These are phyloP conservation scores for Notospermus geniculatus DNA, from an alignment of 1,140 invertebrate species.

Conservation along the genomic window DNA sequence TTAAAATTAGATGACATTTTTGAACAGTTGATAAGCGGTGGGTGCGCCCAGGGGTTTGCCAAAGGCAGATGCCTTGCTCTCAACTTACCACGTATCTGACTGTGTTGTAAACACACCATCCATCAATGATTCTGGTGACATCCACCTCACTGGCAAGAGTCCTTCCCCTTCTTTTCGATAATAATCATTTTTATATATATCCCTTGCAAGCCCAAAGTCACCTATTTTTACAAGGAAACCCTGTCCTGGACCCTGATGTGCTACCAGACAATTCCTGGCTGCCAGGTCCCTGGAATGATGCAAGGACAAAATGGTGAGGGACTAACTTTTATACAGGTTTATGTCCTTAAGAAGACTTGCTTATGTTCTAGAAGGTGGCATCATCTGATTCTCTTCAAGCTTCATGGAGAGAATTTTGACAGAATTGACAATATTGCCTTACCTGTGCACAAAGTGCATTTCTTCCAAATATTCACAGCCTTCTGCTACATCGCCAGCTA, in stretches of 20 bases:
- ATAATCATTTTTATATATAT: conserved; percentile 96
- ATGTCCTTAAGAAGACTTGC: too few species aligned
- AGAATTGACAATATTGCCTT: conserved; percentile 10
- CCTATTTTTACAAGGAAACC: conserved; percentile 85
- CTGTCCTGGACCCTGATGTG: conserved; percentile 67
- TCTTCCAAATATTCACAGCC: conserved; percentile 92
- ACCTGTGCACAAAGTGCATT: conserved; percentile 91
- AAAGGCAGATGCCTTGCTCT: too few species aligned
- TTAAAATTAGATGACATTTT: too few species aligned
- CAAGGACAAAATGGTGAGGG: background rate
- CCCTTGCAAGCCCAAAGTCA: conserved; percentile 90
- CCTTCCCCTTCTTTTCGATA: conserved; percentile 96
- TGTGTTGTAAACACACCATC: conserved; percentile 94
- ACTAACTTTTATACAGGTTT: too few species aligned
- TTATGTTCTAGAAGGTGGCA: too few species aligned
- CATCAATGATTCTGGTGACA: conserved; percentile 89
- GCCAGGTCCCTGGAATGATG: conserved; percentile 75
- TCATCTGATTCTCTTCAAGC: too few species aligned
- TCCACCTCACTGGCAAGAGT: conserved; percentile 94
- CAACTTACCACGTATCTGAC: conserved; percentile 84
- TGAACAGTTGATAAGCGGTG: too few species aligned
- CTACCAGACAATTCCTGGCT: conserved; percentile 90
- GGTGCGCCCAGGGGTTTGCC: too few species aligned
- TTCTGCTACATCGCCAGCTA: conserved; percentile 91
- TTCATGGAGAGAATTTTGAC: too few species aligned